Evolutionary conservation across 2,113 vertebrate species (phyloP).

Genomic region (Pseudonaja textilis): DNA sequence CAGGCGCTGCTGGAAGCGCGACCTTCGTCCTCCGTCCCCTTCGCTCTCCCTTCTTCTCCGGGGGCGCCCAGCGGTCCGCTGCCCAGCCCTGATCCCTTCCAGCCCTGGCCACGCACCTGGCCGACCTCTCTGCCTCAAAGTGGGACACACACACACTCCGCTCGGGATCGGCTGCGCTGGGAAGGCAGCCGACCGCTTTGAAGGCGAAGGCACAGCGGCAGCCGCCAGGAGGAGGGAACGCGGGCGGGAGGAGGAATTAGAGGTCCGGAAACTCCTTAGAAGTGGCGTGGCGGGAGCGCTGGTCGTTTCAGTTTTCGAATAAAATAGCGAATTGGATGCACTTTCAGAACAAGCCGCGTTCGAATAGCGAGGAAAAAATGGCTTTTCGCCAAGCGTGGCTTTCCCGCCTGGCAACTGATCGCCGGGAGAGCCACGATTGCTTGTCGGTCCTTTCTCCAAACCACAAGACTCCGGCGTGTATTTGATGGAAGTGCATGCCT

Average conservation of each 20-base stretch:
- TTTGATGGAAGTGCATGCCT: neutral
- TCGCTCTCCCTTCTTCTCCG: neutral
- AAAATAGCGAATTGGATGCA: neutral
- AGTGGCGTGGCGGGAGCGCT: neutral
- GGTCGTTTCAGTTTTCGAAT: neutral
- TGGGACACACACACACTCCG: neutral
- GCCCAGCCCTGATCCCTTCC: neutral
- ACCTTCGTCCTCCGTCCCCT: neutral
- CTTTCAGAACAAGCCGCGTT: neutral
- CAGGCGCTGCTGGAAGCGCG: neutral
- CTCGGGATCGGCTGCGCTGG: neutral
- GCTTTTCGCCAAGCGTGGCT: neutral
- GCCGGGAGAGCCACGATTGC: neutral
- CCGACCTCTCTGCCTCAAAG: neutral
- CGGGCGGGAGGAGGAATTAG: neutral
- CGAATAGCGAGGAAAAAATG: neutral
- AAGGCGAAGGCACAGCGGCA: neutral
- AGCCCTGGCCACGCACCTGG: conserved; percentile 24
- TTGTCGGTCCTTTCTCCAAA: neutral
- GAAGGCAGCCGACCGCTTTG: neutral
- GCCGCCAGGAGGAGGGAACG: conserved; percentile 6
- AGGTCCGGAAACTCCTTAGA: neutral
- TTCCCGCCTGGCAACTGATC: neutral
- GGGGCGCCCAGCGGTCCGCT: neutral
- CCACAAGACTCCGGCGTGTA: neutral